phyloP scores from a whole-genome alignment of 2,113 vertebrate genomes.

The Melanotaenia duboulayi region DNA sequence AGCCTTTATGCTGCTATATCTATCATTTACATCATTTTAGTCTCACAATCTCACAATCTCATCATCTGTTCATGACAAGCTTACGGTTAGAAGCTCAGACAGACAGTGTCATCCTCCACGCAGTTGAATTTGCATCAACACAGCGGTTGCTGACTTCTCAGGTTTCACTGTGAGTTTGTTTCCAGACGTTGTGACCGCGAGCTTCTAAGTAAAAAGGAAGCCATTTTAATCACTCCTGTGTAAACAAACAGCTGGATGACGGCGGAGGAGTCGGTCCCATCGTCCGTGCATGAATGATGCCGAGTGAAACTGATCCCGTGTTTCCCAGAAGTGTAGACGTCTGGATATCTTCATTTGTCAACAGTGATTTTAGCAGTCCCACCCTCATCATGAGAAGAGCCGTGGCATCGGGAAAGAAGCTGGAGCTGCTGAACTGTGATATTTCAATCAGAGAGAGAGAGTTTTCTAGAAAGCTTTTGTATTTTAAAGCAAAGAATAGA shows the following conservation, averaged over 20 bases:
- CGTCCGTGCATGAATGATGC: neutral
- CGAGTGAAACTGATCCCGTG: conserved; percentile 48
- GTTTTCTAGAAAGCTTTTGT: conserved; percentile 1
- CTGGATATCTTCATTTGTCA: conserved; percentile 79
- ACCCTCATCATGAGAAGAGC: conserved; percentile 14
- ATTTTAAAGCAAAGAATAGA: conserved; percentile 9
- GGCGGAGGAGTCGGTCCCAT: conserved; percentile 20
- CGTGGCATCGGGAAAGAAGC: conserved; percentile 5
- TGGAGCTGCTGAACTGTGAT: conserved; percentile 6
- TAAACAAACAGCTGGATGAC: conserved; percentile 51
- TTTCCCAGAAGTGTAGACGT: conserved; percentile 46
- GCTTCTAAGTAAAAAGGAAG: conserved; percentile 22
- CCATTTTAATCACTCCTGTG: conserved; percentile 49
- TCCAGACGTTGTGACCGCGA: conserved; percentile 13
- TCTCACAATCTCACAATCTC: no score
- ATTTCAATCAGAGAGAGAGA: conserved; percentile 5
- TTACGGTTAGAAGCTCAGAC: no score
- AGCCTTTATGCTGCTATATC: no score
- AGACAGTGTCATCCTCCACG: no score
- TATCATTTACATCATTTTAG: no score
- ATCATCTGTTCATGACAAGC: no score
- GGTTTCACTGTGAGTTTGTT: conserved; percentile 15
- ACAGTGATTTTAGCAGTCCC: conserved; percentile 44
- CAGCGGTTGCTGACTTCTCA: neutral
- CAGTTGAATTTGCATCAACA: conserved; percentile 1